Base-by-base conservation (phyloP, 2,888 invertebrate genomes). In the Scaptomyza parva region DNA sequence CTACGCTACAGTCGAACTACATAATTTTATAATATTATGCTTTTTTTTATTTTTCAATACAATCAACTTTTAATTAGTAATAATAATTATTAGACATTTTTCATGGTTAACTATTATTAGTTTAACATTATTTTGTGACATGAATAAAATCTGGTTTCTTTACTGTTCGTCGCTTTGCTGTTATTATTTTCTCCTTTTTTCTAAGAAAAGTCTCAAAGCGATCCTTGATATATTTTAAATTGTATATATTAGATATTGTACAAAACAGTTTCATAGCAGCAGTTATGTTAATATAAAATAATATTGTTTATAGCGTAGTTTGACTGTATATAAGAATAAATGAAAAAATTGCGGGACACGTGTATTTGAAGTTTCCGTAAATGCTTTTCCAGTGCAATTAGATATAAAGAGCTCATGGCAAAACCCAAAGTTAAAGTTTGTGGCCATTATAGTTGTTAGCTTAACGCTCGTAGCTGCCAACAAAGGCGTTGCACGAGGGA, bases 401-500 rank as follows among this genome's bases (percentile, higher is more conserved):
- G 8, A 24, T 39, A 8, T 3, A 8, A 43, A 12, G 14, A 7
- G n/a, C 18, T n/a, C n/a, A 20, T 17, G 6, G 3, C 6, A 2
- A 12, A 30, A 11, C 30, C 12, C 30, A 30, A 30, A 11, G 3
- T n/a, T 3, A 17, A 14, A 17, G 30, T 4, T 39, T 11, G 7
- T 14, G 24, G n/a, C 12, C 9, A n/a, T 28, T 8, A 9, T 28
- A 3, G 22, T 12, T 26, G 9, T 17, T 44, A 17, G 17, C 37
- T 64, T 53, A 89, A 39, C 89, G 89, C 58, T 91, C 84, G 74
- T 92, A 93, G 40, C 91, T 91, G 64, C 94, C 94, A 33, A 94
- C 80, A 70, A 90, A 93, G 0, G 93, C 89, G 50, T 92, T 92
- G 80, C 94, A 94, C 62, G 92, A 92, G 0, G 94, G 93, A 55